phyloP scores from a whole-genome alignment of 1,140 invertebrate species.

The Euwallacea similis region DNA sequence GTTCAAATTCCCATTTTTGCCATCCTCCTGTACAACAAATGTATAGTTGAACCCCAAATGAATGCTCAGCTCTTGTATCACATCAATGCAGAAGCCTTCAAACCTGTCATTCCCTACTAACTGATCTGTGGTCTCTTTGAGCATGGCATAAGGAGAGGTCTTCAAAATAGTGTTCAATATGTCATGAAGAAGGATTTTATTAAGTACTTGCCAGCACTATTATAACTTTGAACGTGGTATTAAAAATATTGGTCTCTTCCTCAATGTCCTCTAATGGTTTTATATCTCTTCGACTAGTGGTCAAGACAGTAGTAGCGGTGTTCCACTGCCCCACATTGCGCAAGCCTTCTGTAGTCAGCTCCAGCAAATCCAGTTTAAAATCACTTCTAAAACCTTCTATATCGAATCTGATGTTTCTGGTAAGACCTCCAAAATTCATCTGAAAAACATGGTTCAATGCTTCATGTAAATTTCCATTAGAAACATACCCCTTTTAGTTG shows the following conservation, averaged over 20 bases:
- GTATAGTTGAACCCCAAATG: slow-evolving; percentile 87
- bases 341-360: slow-evolving; percentile 68
- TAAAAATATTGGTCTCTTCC: slow-evolving; percentile 63
- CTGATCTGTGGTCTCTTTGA: slow-evolving; percentile 71
- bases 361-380: slow-evolving; percentile 77
- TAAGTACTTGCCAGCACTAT: slow-evolving; percentile 72
- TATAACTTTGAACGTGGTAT: slow-evolving; percentile 82
- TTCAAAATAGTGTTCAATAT: slow-evolving; percentile 14
- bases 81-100: slow-evolving; percentile 79
- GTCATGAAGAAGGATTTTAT: neutral
- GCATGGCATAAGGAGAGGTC: slow-evolving; percentile 78
- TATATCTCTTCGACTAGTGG: slow-evolving; percentile 53
- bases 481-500: slow-evolving; percentile 78
- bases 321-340: slow-evolving; percentile 76
- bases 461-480: neutral
- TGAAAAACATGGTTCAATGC: slow-evolving; percentile 15
- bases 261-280: slow-evolving; percentile 51
- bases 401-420: slow-evolving; percentile 83
- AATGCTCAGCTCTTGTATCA: slow-evolving; percentile 74
- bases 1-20: slow-evolving; percentile 71
- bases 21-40: slow-evolving; percentile 74
- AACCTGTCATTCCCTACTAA: slow-evolving; percentile 79
- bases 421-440: slow-evolving; percentile 67
- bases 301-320: slow-evolving; percentile 57
- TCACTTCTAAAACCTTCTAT: slow-evolving; percentile 79